These are phyloP conservation scores for Eidolon dupreanum DNA, from an alignment of 2,797 vertebrate genomes.

Conservation along the genomic window DNA sequence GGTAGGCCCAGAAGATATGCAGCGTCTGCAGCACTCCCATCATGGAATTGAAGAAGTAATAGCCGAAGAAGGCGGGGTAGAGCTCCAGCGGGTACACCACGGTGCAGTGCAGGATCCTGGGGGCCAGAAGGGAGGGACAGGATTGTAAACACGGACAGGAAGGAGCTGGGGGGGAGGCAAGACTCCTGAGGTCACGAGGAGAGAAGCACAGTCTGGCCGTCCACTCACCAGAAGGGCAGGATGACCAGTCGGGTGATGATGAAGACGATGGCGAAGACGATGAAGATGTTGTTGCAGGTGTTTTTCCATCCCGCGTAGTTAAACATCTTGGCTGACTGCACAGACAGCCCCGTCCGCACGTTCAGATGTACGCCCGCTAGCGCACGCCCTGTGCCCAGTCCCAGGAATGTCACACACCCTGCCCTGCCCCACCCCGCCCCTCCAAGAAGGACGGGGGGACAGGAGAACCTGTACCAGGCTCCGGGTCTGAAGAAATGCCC, in stretches of 20 bases:
- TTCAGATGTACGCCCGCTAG: too few species aligned
- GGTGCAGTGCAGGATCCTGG: constrained; percentile 96
- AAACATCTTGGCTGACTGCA: constrained; percentile 97
- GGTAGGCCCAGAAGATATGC: constrained; percentile 96
- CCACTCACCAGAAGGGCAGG: constrained; percentile 95
- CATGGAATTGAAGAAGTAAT: constrained; percentile 97
- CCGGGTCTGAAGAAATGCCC: neutral
- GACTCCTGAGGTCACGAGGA: neutral
- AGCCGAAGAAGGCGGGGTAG: constrained; percentile 95
- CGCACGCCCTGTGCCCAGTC: too few species aligned
- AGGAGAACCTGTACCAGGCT: neutral
- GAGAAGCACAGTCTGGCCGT: neutral
- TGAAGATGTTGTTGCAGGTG: constrained; percentile 96
- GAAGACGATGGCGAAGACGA: constrained; percentile 94
- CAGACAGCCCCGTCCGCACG: neutral
- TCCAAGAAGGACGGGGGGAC: neutral
- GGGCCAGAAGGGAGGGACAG: neutral
- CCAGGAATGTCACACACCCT: neutral
- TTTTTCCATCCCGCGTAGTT: constrained; percentile 98
- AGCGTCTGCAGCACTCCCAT: constrained; percentile 92
- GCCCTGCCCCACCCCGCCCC: neutral
- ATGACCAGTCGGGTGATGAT: constrained; percentile 94
- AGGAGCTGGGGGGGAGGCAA: neutral
- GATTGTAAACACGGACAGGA: neutral
- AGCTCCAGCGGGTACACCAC: constrained; percentile 93